Base-by-base conservation (phyloP, 2,888 invertebrate genomes). In the Siphlonurus alternatus region DNA sequence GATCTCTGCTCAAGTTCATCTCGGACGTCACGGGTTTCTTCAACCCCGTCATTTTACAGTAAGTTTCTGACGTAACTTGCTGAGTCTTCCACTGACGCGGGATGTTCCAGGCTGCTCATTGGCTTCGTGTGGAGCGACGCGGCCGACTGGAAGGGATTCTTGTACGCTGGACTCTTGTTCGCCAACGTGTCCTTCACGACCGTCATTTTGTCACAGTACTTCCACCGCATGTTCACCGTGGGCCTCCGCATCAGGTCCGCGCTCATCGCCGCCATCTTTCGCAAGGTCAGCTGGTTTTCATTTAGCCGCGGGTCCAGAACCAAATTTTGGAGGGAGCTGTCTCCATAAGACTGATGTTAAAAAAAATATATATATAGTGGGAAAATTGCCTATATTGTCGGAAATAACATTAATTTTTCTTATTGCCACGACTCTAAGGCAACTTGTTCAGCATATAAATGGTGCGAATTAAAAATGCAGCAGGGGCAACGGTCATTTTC, bases 231-330 rank as follows among this genome's bases (percentile, higher is more conserved):
- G 73, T 76, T 80, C 71, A 70, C 79, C 1, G 72, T 80, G 10
- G 83, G 84, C 19, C 79, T 84, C 76, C 76, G 80, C 64, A 75
- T 83, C 5, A 73, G 80, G 66, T 77, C 81, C 2, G 76, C 79
- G 2, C 70, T 82, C 10, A 78, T 81, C 23, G 75, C 80, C 24
- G 75, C 79, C 22, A 78, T 83, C 53, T 83, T 82, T 71, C 74
- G 77, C 67, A 83, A 83, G 75, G 72, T 75, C 25, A 59, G 53
- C 22, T 23, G 56, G 20, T 24, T 23, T 24, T 51, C 19, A 25
- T 2, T 53, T 61, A 20, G 20, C 23, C 1, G 2, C 2, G 2
- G 20, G 2, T 5, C 23, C n/a, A 20, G 19, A 22, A 60, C 7
- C 60, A 23, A 1, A 2, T 20, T 60, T 5, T 20, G 5, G 2